A percentile compares a stretch with the other conserved stretches of the same genome.
Evolutionary conservation across 2,113 vertebrate genomes (phyloP).

Genomic region (Dunckerocampus dactyliophorus): DNA sequence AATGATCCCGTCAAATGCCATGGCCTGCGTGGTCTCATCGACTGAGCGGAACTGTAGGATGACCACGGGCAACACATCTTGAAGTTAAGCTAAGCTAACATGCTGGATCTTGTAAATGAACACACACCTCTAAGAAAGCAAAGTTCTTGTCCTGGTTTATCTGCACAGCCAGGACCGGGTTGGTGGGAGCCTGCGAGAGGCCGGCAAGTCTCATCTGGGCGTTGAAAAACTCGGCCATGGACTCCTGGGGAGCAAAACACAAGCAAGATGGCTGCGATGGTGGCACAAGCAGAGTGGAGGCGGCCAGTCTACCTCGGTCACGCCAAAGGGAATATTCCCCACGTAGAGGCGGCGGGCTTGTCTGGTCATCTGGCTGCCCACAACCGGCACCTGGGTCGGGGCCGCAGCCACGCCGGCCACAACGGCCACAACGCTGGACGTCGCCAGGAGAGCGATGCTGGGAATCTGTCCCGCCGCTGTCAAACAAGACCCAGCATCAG

Average conservation of each 20-base stretch:
- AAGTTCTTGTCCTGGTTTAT: conserved; percentile 96
- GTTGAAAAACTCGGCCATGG: conserved; percentile 95
- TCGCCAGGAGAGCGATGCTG: conserved; percentile 86
- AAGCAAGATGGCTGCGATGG: background rate
- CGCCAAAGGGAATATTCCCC: conserved; percentile 91
- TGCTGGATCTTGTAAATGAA: background rate
- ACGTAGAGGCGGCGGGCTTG: conserved; percentile 88
- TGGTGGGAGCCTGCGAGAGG: conserved; percentile 85
- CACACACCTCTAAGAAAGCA: conserved; percentile 85
- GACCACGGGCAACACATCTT: conserved; percentile 5
- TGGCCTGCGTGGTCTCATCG: conserved; percentile 91
- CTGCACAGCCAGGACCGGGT: conserved; percentile 88
- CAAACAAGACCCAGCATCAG: background rate
- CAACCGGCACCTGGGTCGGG: conserved; percentile 86
- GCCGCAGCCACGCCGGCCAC: conserved; percentile 84
- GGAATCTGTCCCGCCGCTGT: conserved; percentile 90
- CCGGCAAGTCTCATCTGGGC: conserved; percentile 92
- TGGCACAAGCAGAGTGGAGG: conserved; percentile 3
- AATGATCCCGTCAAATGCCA: conserved; percentile 92
- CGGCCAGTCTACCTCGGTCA: conserved; percentile 78
- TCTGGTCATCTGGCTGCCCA: conserved; percentile 91
- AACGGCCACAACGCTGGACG: too few species aligned
- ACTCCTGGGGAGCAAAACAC: conserved; percentile 71
- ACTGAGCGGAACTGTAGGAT: conserved; percentile 85
- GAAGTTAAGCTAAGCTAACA: background rate